phyloP scores from a whole-genome alignment of 2,113 vertebrate species.

The Colossoma macropomum region DNA sequence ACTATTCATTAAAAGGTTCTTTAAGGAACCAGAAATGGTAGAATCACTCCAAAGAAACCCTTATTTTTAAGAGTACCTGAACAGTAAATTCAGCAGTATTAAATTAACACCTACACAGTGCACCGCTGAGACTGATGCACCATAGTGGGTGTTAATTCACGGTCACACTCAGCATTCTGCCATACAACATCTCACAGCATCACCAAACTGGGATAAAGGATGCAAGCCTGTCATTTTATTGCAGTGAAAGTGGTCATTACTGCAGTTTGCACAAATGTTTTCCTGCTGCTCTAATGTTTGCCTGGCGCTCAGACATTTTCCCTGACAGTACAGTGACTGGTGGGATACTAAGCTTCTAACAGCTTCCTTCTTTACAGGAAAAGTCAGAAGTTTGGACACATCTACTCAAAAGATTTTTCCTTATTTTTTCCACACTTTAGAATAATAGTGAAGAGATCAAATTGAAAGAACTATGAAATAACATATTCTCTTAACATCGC shows the following conservation, averaged over 20 bases:
- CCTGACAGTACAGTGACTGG: no score
- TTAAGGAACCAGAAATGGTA: not conserved
- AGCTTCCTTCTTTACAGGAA: not conserved
- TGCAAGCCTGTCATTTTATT: slow-evolving; percentile 1
- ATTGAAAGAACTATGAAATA: no score
- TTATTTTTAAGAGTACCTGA: not conserved
- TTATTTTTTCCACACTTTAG: no score
- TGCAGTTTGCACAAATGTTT: not conserved
- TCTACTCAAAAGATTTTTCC: not conserved
- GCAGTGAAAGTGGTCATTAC: slow-evolving; percentile 11
- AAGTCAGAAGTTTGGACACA: not conserved
- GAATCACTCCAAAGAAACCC: not conserved
- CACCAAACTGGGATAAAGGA: not conserved
- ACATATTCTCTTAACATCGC: no score
- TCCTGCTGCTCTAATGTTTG: not conserved
- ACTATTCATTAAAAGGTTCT: not conserved
- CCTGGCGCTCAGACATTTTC: not conserved
- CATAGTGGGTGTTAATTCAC: not conserved
- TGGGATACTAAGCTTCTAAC: not conserved
- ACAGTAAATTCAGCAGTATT: not conserved
- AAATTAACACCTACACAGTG: not conserved
- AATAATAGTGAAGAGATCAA: no score
- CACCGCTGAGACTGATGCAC: not conserved
- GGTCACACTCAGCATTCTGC: not conserved
- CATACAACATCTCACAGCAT: not conserved